Percentiles rank a stretch among this genome's conserved stretches.
phyloP scores from a whole-genome alignment of 2,888 invertebrate genomes.

The Sthenelais limicola region DNA sequence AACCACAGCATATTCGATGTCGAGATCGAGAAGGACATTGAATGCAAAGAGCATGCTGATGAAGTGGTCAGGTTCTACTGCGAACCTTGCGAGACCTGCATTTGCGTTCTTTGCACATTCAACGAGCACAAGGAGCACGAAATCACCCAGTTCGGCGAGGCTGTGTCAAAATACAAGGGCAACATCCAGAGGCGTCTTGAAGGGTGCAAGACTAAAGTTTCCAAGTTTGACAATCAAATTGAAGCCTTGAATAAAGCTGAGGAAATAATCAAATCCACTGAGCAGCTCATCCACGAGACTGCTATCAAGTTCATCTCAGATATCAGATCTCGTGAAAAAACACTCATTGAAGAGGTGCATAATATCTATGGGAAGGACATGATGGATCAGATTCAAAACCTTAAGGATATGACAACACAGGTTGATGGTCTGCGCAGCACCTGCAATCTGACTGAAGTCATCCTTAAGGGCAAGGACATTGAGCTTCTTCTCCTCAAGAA shows the following conservation, averaged over 20 bases:
- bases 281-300: constrained; percentile 69
- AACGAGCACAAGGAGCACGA: constrained; percentile 65
- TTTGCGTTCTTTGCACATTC: constrained; percentile 73
- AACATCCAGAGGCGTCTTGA: constrained; percentile 66
- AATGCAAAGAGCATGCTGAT: constrained; percentile 71
- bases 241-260: constrained; percentile 65
- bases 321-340: constrained; percentile 69
- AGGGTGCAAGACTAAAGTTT: constrained; percentile 67
- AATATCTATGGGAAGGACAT: constrained; percentile 68
- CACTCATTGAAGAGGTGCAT: constrained; percentile 70
- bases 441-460: constrained; percentile 71
- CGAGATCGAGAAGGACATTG: constrained; percentile 72
- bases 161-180: constrained; percentile 71
- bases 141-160: constrained; percentile 64
- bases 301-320: constrained; percentile 70
- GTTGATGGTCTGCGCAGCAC: constrained; percentile 71
- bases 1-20: constrained; percentile 72
- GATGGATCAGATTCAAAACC: constrained; percentile 68
- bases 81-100: constrained; percentile 72
- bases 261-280: constrained; percentile 66
- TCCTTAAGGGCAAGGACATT: constrained; percentile 72
- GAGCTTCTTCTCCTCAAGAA: constrained; percentile 72
- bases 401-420: constrained; percentile 47
- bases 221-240: constrained; percentile 66
- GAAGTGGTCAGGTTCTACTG: constrained; percentile 73